These are phyloP conservation scores for Neomicropteryx cornuta DNA, from an alignment of 1,140 invertebrate species.

Conservation along the genomic window DNA sequence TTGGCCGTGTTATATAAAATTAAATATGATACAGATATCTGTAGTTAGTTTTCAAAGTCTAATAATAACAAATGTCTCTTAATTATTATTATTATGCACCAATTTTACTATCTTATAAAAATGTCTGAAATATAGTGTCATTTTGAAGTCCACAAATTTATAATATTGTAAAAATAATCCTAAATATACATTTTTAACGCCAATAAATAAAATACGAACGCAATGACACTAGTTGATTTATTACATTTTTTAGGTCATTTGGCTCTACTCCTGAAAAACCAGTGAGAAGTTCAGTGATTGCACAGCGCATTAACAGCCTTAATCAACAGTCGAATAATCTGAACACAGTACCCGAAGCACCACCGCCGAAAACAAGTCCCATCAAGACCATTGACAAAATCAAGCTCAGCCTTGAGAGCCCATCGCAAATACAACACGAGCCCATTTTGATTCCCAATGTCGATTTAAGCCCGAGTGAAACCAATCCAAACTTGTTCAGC, in stretches of 20 bases:
- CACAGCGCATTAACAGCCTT: slow-evolving; percentile 43
- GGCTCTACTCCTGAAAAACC: slow-evolving; percentile 46
- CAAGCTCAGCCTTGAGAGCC: slow-evolving; percentile 34
- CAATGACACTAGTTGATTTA: too few relatives aligned
- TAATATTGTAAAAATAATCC: too few relatives aligned
- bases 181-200: too few relatives aligned
- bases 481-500: slow-evolving; percentile 25
- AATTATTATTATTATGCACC: too few relatives aligned
- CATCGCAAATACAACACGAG: slow-evolving; percentile 38
- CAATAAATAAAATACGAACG: too few relatives aligned
- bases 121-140: too few relatives aligned
- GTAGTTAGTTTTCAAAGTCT: too few relatives aligned
- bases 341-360: slow-evolving; percentile 16
- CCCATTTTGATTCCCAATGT: slow-evolving; percentile 30
- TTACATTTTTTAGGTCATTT: slow-evolving; percentile 27
- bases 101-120: too few relatives aligned
- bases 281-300: slow-evolving; percentile 46
- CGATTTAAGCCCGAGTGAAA: slow-evolving; percentile 33
- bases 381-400: slow-evolving; percentile 39
- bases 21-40: too few relatives aligned
- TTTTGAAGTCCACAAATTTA: too few relatives aligned
- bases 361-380: slow-evolving; percentile 28
- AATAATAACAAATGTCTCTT: too few relatives aligned
- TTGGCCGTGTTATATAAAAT: too few relatives aligned
- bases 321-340: slow-evolving; percentile 19